Percentiles rank a stretch among this genome's conserved stretches.
Conservation (phyloP, 2,888 invertebrate genomes). For the Plebejus argus region DNA sequence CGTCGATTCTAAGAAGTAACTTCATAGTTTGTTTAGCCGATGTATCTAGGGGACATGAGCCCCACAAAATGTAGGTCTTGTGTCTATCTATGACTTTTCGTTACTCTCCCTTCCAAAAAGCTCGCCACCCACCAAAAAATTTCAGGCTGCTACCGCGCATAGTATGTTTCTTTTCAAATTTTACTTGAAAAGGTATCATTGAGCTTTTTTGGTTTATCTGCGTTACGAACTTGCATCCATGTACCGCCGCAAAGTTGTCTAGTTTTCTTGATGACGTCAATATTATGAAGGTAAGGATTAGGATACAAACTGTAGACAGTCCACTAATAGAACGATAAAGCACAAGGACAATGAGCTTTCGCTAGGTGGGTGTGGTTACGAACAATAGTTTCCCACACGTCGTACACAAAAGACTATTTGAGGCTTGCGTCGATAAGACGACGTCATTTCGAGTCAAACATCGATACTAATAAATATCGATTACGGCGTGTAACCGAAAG, state of each 20-base stretch:
- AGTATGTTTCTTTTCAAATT: neutral
- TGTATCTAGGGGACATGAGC: no score
- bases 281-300: neutral
- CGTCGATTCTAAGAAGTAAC: neutral
- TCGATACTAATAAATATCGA: constrained; percentile 62
- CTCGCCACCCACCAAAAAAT: neutral
- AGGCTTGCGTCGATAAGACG: constrained; percentile 33
- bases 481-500: constrained; percentile 53
- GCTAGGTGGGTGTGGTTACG: constrained; percentile 4
- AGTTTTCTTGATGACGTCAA: neutral
- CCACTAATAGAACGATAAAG: neutral
- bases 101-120: no score
- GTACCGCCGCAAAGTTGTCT: neutral
- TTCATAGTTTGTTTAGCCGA: no score
- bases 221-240: neutral
- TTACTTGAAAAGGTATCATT: no score
- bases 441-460: constrained; percentile 37
- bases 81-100: no score
- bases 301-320: neutral
- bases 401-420: constrained; percentile 15
- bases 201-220: no score
- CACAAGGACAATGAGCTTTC: neutral
- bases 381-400: constrained; percentile 3
- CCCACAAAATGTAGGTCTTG: no score
- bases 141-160: neutral